These are phyloP conservation scores for Prionchulus punctatus DNA, from an alignment of 2,888 invertebrate genomes.

Conservation along the genomic window DNA sequence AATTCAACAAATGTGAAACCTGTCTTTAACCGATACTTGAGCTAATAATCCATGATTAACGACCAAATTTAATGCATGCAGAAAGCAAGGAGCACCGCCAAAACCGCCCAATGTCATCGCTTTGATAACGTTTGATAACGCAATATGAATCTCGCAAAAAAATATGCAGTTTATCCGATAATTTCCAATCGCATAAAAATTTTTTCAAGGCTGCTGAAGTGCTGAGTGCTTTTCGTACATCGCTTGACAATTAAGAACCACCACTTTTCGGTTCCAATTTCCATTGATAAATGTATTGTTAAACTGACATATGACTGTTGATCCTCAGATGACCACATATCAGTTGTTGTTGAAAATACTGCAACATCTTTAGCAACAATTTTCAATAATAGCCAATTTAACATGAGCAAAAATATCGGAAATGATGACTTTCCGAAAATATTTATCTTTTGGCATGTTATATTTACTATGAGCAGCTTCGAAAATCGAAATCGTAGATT, in stretches of 20 bases:
- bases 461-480: not conserved
- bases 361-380: not conserved
- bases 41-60: not conserved
- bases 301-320: not conserved
- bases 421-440: not conserved
- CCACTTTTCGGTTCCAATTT: not conserved
- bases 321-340: not conserved
- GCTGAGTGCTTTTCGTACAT: not conserved
- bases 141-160: not conserved
- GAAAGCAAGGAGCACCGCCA: not conserved
- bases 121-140: not conserved
- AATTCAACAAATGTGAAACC: not conserved
- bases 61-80: not conserved
- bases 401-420: not conserved
- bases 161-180: not conserved
- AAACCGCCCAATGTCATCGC: not conserved
- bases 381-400: not conserved
- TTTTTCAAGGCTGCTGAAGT: not conserved
- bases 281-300: not conserved
- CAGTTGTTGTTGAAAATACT: not conserved
- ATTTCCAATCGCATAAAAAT: not conserved
- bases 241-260: not conserved
- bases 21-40: not conserved
- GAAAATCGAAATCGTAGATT: not conserved
- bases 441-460: not conserved